A percentile compares a stretch with the other conserved stretches of the same genome.
Conservation (phyloP, 2,888 invertebrate species). For the Vannuccia rotundouncinata region DNA sequence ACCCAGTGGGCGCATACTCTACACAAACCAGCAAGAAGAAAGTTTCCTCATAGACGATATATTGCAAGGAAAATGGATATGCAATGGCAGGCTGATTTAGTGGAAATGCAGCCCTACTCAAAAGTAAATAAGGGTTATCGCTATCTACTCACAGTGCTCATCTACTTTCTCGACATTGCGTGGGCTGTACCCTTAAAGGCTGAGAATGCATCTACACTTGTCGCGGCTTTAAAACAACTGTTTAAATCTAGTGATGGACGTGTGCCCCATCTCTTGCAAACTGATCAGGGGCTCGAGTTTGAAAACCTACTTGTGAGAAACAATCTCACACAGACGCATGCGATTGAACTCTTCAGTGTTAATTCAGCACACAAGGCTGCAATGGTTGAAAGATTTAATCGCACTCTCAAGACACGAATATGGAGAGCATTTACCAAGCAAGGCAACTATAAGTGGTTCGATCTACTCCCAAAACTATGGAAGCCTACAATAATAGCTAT, state of each 20-base stretch:
- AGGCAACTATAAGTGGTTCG: neutral
- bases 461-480: neutral
- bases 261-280: neutral
- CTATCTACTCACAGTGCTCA: neutral
- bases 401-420: neutral
- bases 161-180: neutral
- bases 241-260: neutral
- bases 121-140: neutral
- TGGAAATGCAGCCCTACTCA: neutral
- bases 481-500: neutral
- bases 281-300: constrained; percentile 19
- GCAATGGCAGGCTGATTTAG: neutral
- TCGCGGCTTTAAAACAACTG: too few species aligned
- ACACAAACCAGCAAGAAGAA: neutral
- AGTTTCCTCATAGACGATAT: neutral
- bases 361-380: neutral
- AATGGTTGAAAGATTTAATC: neutral
- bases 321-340: neutral
- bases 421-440: neutral
- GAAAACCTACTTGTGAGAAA: neutral
- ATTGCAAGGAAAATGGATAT: neutral
- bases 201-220: too few species aligned
- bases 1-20: neutral
- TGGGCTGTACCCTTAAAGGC: too few species aligned
- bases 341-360: neutral